Percentiles rank a stretch among this genome's conserved stretches.
phyloP scores from a whole-genome alignment of 2,797 vertebrate species.

The Lagocephalus sceleratus region DNA sequence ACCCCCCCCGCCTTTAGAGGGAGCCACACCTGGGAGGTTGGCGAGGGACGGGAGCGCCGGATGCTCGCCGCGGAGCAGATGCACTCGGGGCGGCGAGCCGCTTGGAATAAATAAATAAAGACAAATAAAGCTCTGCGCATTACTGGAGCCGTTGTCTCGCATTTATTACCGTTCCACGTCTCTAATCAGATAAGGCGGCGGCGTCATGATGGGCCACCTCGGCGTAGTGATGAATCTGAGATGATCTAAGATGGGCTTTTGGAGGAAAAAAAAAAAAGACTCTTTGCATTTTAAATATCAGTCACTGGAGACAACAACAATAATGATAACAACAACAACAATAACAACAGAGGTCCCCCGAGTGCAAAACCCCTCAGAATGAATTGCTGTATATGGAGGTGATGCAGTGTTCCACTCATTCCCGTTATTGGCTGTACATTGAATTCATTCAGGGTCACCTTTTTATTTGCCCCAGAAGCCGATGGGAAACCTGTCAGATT shows the following conservation, averaged over 20 bases:
- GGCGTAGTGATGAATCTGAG: constrained; percentile 60
- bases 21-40: too few relatives aligned
- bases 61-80: constrained; percentile 30
- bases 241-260: constrained; percentile 52
- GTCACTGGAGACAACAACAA: constrained; percentile 4
- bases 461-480: too few relatives aligned
- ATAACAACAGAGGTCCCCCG: too few relatives aligned
- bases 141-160: not conserved
- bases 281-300: constrained; percentile 46
- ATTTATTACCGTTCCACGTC: not conserved
- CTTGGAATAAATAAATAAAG: too few relatives aligned
- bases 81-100: constrained; percentile 12
- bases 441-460: too few relatives aligned
- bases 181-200: constrained; percentile 20
- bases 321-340: not conserved
- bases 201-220: constrained; percentile 43
- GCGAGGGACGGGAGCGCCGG: constrained; percentile 9
- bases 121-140: constrained; percentile 14
- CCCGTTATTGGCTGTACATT: too few relatives aligned
- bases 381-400: too few relatives aligned
- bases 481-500: too few relatives aligned
- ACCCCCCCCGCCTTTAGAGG: constrained; percentile 21
- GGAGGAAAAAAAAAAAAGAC: constrained; percentile 12
- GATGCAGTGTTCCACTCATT: too few relatives aligned
- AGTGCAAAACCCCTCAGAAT: too few relatives aligned